Percentiles rank a stretch among this genome's conserved stretches.
These are phyloP conservation scores for Diplodus puntazzo DNA, from an alignment of 2,797 vertebrate genomes.

Conservation along the genomic window DNA sequence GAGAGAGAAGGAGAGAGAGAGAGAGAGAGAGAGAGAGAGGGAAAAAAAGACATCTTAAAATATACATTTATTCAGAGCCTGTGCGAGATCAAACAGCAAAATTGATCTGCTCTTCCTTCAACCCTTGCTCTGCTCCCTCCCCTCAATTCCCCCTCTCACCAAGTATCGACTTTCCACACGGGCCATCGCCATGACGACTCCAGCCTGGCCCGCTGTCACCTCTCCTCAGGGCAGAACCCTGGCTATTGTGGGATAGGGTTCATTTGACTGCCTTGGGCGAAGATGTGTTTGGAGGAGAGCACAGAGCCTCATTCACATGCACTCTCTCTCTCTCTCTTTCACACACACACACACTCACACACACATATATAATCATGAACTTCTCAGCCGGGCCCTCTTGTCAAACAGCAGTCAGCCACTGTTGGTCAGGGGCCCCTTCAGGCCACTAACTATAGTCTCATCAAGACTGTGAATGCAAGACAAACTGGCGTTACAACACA, in stretches of 20 bases:
- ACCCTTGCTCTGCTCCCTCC: conserved; percentile 68
- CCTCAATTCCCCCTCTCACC: conserved; percentile 65
- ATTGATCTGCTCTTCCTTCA: conserved; percentile 85
- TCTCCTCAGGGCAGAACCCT: conserved; percentile 63
- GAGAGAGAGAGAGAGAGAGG: neutral
- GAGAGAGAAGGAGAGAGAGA: conserved; percentile 31
- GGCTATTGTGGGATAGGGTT: conserved; percentile 68
- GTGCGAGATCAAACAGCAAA: conserved; percentile 85
- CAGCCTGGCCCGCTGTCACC: conserved; percentile 76
- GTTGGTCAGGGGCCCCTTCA: conserved; percentile 52
- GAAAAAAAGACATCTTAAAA: conserved; percentile 74
- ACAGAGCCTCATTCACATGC: conserved; percentile 37
- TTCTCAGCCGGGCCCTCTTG: conserved; percentile 45
- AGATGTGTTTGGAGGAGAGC: conserved; percentile 40
- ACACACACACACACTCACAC: conserved; percentile 17
- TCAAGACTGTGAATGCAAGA: conserved; percentile 60
- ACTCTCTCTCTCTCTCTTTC: conserved; percentile 1
- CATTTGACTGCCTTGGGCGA: conserved; percentile 61
- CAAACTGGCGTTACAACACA: conserved; percentile 53
- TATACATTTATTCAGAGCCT: conserved; percentile 87
- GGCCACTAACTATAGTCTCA: conserved; percentile 64
- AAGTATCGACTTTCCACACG: conserved; percentile 76
- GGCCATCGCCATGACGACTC: conserved; percentile 77
- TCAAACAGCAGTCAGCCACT: conserved; percentile 52
- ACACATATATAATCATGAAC: conserved; percentile 41